Evolutionary conservation across 2,113 vertebrate genomes (phyloP).

Genomic region (Dryoscopus gambensis): DNA sequence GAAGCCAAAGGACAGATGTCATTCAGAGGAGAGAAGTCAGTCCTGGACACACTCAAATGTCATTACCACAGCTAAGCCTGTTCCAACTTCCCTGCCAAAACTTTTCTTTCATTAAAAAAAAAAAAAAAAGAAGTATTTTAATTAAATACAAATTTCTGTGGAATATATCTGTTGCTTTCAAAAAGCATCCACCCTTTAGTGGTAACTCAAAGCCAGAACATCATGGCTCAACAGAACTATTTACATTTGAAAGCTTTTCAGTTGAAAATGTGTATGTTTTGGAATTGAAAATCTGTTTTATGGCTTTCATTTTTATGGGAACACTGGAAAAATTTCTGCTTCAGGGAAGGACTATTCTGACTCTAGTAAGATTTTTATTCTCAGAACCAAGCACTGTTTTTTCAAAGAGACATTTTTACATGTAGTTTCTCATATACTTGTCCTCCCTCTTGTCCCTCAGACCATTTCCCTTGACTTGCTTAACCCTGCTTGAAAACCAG

Average conservation of each 20-base stretch:
- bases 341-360: neutral
- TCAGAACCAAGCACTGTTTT: neutral
- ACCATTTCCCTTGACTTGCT: neutral
- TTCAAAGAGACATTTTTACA: neutral
- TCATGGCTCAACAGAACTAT: slow-evolving; percentile 7
- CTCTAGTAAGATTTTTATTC: slow-evolving; percentile 13
- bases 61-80: neutral
- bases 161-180: neutral
- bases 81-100: neutral
- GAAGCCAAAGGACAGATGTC: neutral
- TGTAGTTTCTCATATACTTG: neutral
- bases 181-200: neutral
- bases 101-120: neutral
- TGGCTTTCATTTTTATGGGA: slow-evolving; percentile 46
- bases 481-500: neutral
- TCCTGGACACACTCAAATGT: neutral
- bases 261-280: slow-evolving; percentile 40
- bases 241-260: slow-evolving; percentile 42
- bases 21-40: neutral
- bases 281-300: slow-evolving; percentile 51
- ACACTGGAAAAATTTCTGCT: slow-evolving; percentile 38
- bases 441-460: neutral
- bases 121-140: neutral
- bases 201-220: neutral
- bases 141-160: neutral